Percentiles rank a stretch among this genome's conserved stretches.
Evolutionary conservation across 2,888 invertebrate genomes (phyloP).

Genomic region (Aphrophora alni): DNA sequence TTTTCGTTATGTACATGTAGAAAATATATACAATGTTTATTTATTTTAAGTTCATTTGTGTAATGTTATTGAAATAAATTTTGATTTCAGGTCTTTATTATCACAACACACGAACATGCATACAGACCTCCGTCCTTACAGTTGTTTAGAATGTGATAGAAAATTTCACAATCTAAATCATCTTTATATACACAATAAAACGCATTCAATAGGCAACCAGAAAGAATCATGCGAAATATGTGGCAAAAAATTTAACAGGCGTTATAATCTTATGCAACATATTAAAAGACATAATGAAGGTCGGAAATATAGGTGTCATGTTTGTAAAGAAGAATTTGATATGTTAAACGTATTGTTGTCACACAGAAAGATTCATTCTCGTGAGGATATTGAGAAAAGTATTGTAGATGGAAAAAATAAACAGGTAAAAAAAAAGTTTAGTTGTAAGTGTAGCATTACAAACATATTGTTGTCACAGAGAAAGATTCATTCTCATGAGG

Average conservation of each 20-base stretch:
- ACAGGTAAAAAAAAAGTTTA: too few species aligned
- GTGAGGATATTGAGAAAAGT: background rate
- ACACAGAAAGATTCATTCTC: too few species aligned
- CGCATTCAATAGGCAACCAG: conserved; percentile 53
- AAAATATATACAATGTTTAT: too few species aligned
- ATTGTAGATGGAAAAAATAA: too few species aligned
- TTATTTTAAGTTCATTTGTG: too few species aligned
- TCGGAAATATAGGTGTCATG: conserved; percentile 52
- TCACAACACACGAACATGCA: conserved; percentile 60
- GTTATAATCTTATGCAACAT: conserved; percentile 56
- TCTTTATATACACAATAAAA: conserved; percentile 55
- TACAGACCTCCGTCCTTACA: conserved; percentile 55
- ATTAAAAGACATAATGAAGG: conserved; percentile 54
- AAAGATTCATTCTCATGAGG: too few species aligned
- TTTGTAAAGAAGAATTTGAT: conserved; percentile 18
- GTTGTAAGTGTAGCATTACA: too few species aligned
- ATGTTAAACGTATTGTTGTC: conserved; percentile 13
- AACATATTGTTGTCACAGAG: too few species aligned
- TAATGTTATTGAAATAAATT: too few species aligned
- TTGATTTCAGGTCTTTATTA: conserved; percentile 58
- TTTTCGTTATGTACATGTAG: too few species aligned
- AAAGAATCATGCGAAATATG: conserved; percentile 54
- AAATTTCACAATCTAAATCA: conserved; percentile 56
- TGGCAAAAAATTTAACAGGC: conserved; percentile 54
- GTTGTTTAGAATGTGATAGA: too few species aligned